A percentile compares a stretch with the other conserved stretches of the same genome.
These are phyloP conservation scores for Columba guinea DNA, from an alignment of 2,797 vertebrate species.

Conservation along the genomic window DNA sequence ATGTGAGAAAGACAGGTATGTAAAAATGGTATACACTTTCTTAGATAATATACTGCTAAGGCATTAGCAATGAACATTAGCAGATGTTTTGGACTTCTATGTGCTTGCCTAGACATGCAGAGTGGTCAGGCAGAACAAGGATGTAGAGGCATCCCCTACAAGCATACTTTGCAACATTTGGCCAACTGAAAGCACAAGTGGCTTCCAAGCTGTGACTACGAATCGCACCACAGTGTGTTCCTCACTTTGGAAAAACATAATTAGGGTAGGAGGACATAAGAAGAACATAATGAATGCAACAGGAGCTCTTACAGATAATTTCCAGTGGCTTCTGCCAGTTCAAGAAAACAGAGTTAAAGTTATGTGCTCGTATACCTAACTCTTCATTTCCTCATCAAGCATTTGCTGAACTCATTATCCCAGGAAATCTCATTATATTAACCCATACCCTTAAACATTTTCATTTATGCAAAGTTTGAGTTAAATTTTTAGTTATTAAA, in stretches of 20 bases:
- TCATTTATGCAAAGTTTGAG: background rate
- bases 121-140: background rate
- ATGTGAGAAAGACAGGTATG: background rate
- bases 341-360: conserved; percentile 27
- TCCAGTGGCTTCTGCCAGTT: conserved; percentile 47
- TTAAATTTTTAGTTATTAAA: background rate
- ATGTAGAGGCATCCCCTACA: background rate
- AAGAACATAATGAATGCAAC: conserved; percentile 40
- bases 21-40: background rate
- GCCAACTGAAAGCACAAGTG: background rate
- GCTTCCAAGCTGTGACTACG: background rate
- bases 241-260: background rate
- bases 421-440: background rate
- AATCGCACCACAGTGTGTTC: background rate
- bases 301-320: conserved; percentile 50
- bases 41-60: background rate
- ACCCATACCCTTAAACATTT: background rate
- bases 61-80: background rate
- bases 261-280: background rate
- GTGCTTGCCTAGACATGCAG: background rate
- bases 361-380: background rate
- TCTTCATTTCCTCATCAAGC: conserved; percentile 51
- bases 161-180: background rate
- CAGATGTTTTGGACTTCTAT: background rate
- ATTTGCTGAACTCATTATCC: conserved; percentile 55